Evolutionary conservation across 2,888 invertebrate species (phyloP), one percentile per base, ranked within the genome.

Genomic region (Dynastes grantii): DNA sequence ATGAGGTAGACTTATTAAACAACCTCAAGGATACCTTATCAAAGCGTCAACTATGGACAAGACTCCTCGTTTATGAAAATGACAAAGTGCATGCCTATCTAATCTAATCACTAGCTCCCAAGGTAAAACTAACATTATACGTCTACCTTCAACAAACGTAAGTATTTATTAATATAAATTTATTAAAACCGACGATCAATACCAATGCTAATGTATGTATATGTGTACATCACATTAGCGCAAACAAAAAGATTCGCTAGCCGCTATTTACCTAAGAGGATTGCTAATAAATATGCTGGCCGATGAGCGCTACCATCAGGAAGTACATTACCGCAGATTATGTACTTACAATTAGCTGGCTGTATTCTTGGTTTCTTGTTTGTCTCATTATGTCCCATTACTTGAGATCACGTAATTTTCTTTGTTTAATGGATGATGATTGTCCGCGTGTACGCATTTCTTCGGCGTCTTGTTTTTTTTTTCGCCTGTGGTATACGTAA

Each of bases 341-440:
- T 8, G 55, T 55, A 55, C 55, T 55, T 22, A 45, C 45, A 45
- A 45, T 55, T 55, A 55, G 55, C 55, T 45, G 45, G 45, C 45
- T 45, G 11, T 55, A 37, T n/a, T 64, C 65, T 65, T 29, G 11
- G 51, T 51, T 70, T 70, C n/a, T 70, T 68, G 27, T 68, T 49
- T 70, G 32, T 27, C 22, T 29, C n/a, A 53, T 53, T 70, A 53
- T 68, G 22, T 70, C 40, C 51, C 27, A 29, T 70, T 53, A 9
- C 11, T 29, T 11, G 29, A 32, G 13, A 53, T 29, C 53, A 70
- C 70, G 70, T 51, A 51, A 70, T 45, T 70, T 70, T 70, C 70
- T 70, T 70, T 70, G 70, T 70, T 53, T 64, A 64, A 64, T 13
- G 32, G 29, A 64, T 64, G 64, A 64, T 32, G 37, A 32, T 64